A percentile compares a stretch with the other conserved stretches of the same genome.
These are phyloP conservation scores for Lottia gigantea DNA, from an alignment of 2,888 invertebrate species.

Conservation along the genomic window DNA sequence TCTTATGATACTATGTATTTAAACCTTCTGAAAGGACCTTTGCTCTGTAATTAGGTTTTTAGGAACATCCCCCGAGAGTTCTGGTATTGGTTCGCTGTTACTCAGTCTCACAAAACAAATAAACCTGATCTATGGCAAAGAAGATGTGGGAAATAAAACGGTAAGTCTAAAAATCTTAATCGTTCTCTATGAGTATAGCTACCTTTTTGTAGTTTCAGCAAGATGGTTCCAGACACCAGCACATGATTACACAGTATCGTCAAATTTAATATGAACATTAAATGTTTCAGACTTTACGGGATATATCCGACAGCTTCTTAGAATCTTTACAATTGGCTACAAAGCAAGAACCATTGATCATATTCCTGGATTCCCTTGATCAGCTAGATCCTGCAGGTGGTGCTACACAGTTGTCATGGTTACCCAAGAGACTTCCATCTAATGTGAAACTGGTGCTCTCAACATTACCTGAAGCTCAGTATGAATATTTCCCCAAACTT, in stretches of 20 bases:
- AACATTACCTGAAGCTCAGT: constrained; percentile 35
- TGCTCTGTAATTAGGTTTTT: constrained; percentile 33
- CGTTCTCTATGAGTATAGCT: no score
- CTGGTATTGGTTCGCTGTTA: constrained; percentile 25
- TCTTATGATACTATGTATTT: no score
- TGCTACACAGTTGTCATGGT: constrained; percentile 39
- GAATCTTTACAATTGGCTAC: constrained; percentile 18
- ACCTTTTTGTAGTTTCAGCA: no score
- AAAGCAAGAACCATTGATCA: constrained; percentile 23
- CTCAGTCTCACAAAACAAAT: constrained; percentile 21
- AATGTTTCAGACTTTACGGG: constrained; percentile 25
- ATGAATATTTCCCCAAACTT: constrained; percentile 31
- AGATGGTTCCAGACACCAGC: no score
- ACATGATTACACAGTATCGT: background rate
- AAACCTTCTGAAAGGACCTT: no score
- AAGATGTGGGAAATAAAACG: no score
- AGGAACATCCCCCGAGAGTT: constrained; percentile 43
- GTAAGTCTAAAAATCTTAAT: no score
- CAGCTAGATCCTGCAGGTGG: constrained; percentile 37
- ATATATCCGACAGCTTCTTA: constrained; percentile 22
- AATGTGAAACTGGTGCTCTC: constrained; percentile 38
- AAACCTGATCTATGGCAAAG: constrained; percentile 1
- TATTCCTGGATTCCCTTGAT: constrained; percentile 42
- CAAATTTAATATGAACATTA: background rate
- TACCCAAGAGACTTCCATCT: constrained; percentile 32